Evolutionary conservation across 2,113 vertebrate genomes (phyloP).

Genomic region (Rhineura floridana): DNA sequence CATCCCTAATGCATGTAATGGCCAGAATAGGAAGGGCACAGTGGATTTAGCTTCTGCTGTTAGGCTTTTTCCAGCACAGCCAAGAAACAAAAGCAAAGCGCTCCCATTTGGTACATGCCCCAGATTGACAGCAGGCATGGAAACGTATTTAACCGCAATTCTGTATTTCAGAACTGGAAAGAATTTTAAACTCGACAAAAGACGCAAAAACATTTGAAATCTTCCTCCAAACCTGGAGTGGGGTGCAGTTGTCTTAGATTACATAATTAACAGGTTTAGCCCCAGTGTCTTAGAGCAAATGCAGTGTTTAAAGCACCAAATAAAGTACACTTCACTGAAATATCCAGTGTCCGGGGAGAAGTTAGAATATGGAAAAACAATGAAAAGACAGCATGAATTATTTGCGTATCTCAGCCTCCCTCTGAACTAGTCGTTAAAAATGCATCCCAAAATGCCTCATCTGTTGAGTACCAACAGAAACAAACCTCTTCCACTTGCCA

Average conservation of each 20-base stretch:
- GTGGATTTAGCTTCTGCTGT: not conserved
- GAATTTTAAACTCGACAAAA: slow-evolving; percentile 9
- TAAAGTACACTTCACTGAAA: not conserved
- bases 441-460: not conserved
- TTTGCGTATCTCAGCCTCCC: not conserved
- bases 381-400: not conserved
- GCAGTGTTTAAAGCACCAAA: not conserved
- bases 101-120: not conserved
- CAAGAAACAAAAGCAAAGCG: slow-evolving; percentile 7
- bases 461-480: not conserved
- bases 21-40: not conserved
- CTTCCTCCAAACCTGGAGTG: not conserved
- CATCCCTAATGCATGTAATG: not conserved
- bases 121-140: not conserved
- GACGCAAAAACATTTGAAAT: not conserved
- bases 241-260: not conserved
- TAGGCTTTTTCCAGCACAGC: slow-evolving; percentile 29
- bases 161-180: slow-evolving; percentile 5
- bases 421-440: not conserved
- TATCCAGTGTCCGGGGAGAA: not conserved
- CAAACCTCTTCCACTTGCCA: not conserved
- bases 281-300: not conserved
- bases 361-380: not conserved
- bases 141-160: slow-evolving; percentile 18
- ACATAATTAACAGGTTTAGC: not conserved